phyloP scores from a whole-genome alignment of 2,888 invertebrate genomes.

The Cartodere bifasciata region DNA sequence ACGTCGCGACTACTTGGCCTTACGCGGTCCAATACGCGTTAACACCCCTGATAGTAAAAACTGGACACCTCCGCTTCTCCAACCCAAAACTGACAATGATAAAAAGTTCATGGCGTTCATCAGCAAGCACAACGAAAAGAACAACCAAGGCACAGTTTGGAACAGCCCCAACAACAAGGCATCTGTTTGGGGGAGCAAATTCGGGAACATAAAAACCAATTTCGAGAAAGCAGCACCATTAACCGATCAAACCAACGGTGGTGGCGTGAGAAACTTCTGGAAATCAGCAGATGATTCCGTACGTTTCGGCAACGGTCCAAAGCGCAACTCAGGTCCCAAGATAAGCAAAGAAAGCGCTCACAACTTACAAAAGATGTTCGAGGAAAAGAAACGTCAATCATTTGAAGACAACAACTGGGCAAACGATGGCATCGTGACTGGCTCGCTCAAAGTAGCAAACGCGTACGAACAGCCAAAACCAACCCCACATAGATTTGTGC shows the following conservation, averaged over 20 bases:
- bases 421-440: constrained; percentile 32
- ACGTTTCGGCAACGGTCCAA: constrained; percentile 21
- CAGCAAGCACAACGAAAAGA: constrained; percentile 53
- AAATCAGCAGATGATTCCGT: constrained; percentile 43
- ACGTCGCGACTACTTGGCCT: constrained; percentile 34
- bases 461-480: constrained; percentile 21
- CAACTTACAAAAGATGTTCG: constrained; percentile 31
- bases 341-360: constrained; percentile 29
- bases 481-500: constrained; percentile 37
- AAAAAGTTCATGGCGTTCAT: constrained; percentile 73
- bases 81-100: constrained; percentile 76
- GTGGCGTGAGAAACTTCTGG: constrained; percentile 49
- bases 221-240: constrained; percentile 52
- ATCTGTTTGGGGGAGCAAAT: constrained; percentile 66
- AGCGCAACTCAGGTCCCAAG: constrained; percentile 30
- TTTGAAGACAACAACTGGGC: constrained; percentile 35
- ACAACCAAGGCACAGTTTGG: constrained; percentile 17
- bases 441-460: constrained; percentile 31
- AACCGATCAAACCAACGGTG: constrained; percentile 36
- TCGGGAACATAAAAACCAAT: constrained; percentile 69
- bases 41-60: constrained; percentile 33
- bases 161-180: constrained; percentile 14
- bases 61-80: constrained; percentile 50
- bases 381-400: constrained; percentile 29
- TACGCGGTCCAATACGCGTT: constrained; percentile 46